phyloP scores from a whole-genome alignment of 2,888 invertebrate species.

The Ferrisia virgata region DNA sequence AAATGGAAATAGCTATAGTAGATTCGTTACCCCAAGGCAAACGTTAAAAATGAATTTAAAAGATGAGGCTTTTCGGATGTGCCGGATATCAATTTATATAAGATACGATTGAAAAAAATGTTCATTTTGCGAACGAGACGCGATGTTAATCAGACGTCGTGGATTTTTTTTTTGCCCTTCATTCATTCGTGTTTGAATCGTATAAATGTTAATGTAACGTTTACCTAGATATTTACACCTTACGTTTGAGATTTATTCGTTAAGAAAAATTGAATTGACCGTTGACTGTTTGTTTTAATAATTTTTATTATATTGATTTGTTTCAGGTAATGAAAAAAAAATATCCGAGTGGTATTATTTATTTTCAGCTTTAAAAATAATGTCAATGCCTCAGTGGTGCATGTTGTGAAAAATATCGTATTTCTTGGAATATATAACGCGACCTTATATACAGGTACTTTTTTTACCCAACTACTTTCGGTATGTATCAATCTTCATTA shows the following conservation, averaged over 20 bases:
- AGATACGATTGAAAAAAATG: neutral
- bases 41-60: slow-evolving; percentile 16
- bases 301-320: neutral
- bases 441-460: no score
- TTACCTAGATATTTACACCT: neutral
- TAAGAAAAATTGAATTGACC: neutral
- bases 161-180: neutral
- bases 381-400: neutral
- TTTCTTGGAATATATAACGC: neutral
- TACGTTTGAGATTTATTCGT: no score
- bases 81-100: slow-evolving; percentile 5
- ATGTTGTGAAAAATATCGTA: neutral
- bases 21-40: neutral
- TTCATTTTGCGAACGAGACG: neutral
- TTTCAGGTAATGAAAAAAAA: neutral
- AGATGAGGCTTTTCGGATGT: slow-evolving; percentile 4
- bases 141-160: neutral
- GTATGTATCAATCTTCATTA: neutral
- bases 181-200: neutral
- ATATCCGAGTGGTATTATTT: neutral
- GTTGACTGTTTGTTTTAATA: neutral
- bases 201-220: neutral
- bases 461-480: no score
- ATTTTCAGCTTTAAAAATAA: neutral
- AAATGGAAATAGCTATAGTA: neutral